Base-by-base conservation (phyloP, 2,797 vertebrate species). In the Typhlichthys eigenmanni region DNA sequence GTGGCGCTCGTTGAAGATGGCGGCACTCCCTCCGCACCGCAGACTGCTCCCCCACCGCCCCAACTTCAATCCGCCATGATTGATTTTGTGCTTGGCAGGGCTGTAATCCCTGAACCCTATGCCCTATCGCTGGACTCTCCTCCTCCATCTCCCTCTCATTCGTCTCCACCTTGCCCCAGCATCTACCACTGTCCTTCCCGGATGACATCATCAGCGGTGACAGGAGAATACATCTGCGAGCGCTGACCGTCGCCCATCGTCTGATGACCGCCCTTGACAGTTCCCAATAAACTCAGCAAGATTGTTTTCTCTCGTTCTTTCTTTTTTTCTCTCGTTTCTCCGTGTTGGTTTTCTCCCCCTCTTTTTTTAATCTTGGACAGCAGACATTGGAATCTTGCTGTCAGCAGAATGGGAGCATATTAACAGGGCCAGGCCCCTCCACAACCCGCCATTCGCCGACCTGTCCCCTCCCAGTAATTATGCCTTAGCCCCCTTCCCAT, bases 391-490 rank as follows among this genome's bases (percentile, higher is more conserved):
- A 92, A 92, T 94, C 89, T 88, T 85, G 87, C 92, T 93, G 93
- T 92, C 92, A 93, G 92, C 90, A 90, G 90, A 95, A 93, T 90
- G 61, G 90, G 91, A 91, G 89, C 91, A 92, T 94, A 94, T 93
- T 93, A 91, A 86, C 85, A 83, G 81, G 76, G 52, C 74, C 78
- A 13, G 13, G 85, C 90, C 89, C 88, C 89, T 88, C 91, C 92
- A 92, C 85, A 89, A 88, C 84, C 79, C 87, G 74, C 82, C 85
- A 83, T 90, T 88, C 80, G 84, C 89, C 82, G 56, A 86, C 93
- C 88, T 82, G 85, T 90, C 91, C 91, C 87, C 92, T 91, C 90
- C 87, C 91, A 85, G 81, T 94, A 95, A 95, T 93, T 95, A 94
- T 93, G 90, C 86, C 92, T 82, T 81, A 91, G 91, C 92, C 91